Evolutionary conservation across 2,113 vertebrate genomes (phyloP).

Genomic region (Melanocharis versteri): DNA sequence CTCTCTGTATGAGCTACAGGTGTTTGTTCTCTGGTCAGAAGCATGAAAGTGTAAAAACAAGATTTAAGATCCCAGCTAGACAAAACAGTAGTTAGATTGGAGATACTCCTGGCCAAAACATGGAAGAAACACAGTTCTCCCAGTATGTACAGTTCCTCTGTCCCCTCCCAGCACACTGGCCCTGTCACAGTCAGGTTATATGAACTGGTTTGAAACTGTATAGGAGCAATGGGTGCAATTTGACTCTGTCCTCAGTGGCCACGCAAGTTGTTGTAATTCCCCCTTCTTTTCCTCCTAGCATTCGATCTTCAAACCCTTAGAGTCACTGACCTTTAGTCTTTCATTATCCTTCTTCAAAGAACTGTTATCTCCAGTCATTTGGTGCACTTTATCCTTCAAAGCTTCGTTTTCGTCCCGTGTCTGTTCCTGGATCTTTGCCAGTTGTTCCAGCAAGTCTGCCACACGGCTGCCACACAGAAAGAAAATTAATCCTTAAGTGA

Average conservation of each 20-base stretch:
- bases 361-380: slow-evolving; percentile 73
- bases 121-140: not conserved
- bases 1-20: not conserved
- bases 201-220: not conserved
- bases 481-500: not conserved
- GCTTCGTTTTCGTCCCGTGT: slow-evolving; percentile 73
- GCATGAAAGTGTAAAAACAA: not conserved
- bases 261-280: not conserved
- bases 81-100: not conserved
- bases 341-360: slow-evolving; percentile 83
- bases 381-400: slow-evolving; percentile 77
- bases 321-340: slow-evolving; percentile 79
- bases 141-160: not conserved
- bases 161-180: not conserved
- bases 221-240: not conserved
- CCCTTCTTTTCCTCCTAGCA: not conserved
- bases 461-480: slow-evolving; percentile 70
- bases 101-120: not conserved
- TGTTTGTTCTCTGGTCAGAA: not conserved
- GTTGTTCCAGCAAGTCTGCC: slow-evolving; percentile 79
- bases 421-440: slow-evolving; percentile 76
- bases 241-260: not conserved
- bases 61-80: not conserved
- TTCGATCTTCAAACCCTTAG: not conserved
- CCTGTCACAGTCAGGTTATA: not conserved